Base-by-base conservation (phyloP, 1,140 invertebrate genomes). In the Bombus soroeensis region DNA sequence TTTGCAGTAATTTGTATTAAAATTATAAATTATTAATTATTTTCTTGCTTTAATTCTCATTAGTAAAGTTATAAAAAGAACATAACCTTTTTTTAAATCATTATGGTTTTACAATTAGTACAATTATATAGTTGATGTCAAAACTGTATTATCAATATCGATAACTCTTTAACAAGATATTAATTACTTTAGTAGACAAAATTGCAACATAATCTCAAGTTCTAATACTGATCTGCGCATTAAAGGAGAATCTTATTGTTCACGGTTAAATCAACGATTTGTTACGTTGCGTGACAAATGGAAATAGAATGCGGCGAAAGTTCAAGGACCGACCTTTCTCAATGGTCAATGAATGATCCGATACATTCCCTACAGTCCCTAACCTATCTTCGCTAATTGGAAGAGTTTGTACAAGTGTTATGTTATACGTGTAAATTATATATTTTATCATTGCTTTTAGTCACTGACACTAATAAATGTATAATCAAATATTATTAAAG, bases 271-370 rank as follows among this genome's bases (percentile, higher is more conserved):
- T 86, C 84, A 87, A 84, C 83, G 85, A 88, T 85, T 90, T 90
- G 87, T 92, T 84, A 87, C 74, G 80, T 92, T 89, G 91, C 85
- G 89, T 89, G 88, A 91, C 88, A 92, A 91, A 90, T 93, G 91
- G 87, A 91, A 90, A 92, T 86, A 87, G 86, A 92, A 85, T 81
- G 87, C 86, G 78, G 71, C 88, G 85, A 88, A 92, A 90, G 90
- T 91, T 91, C 90, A 93, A 92, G 91, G 91, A 93, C 90, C 91
- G 91, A 89, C 83, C 90, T 90, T 92, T 85, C 86, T 89, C 87
- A 88, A 85, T 84, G 85, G 86, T 78, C 87, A 86, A 90, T 84
- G 79, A 87, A 73, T 68, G 57, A 68, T 81, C 70, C 59, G n/a
- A 81, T 81, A 85, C 34, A 57, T 74, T 22, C 59, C 78, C 43